These are phyloP conservation scores for Heliconius hewitsoni DNA, from an alignment of 1,140 invertebrate species.

Conservation along the genomic window DNA sequence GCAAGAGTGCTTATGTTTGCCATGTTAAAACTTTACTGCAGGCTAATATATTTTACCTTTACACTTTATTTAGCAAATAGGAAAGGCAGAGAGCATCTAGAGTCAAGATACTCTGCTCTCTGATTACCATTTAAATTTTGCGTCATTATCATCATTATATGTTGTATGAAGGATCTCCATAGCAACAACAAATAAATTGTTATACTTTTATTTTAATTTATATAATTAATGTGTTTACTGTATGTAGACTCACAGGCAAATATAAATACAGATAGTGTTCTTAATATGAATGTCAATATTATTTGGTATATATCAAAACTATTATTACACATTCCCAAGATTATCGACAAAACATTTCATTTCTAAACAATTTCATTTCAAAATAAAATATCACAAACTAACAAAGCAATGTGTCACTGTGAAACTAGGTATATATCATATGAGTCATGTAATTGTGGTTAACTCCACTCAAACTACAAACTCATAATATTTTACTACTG, in stretches of 20 bases:
- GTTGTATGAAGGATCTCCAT: too few relatives aligned
- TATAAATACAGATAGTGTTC: background rate
- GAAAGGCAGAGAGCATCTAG: too few relatives aligned
- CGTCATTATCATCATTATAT: too few relatives aligned
- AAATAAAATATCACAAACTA: background rate
- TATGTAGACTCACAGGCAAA: background rate
- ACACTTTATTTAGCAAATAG: too few relatives aligned
- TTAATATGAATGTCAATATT: background rate
- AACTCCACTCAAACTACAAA: background rate
- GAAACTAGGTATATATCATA: background rate
- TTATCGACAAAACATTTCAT: background rate
- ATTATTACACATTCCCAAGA: background rate
- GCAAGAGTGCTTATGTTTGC: too few relatives aligned
- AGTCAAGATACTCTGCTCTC: too few relatives aligned
- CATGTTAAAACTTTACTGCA: too few relatives aligned
- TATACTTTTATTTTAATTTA: too few relatives aligned
- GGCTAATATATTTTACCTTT: too few relatives aligned
- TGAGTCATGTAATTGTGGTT: constrained; percentile 29
- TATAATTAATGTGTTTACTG: background rate
- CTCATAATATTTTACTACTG: background rate
- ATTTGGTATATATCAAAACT: background rate
- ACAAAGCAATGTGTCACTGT: constrained; percentile 15
- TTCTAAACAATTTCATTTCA: background rate
- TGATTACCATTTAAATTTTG: too few relatives aligned
- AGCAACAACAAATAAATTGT: too few relatives aligned